These are phyloP conservation scores for Theretra japonica DNA, from an alignment of 2,888 invertebrate genomes.

Conservation along the genomic window DNA sequence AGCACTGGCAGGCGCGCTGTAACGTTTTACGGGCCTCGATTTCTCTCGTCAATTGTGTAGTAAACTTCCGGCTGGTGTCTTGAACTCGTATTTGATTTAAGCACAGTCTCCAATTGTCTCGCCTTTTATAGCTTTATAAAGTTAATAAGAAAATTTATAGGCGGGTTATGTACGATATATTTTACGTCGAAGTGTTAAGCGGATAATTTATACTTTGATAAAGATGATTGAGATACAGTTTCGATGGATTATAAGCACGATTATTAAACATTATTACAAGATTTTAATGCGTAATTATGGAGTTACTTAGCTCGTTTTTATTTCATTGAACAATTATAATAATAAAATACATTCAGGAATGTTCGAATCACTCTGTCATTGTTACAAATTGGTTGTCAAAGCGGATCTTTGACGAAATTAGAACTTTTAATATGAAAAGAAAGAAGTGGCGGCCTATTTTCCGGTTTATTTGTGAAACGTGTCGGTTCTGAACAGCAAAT, in stretches of 20 bases:
- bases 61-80: constrained; percentile 58
- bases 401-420: constrained; percentile 11
- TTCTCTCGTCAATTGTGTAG: constrained; percentile 66
- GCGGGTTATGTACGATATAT: background rate
- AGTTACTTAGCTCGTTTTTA: too few species aligned
- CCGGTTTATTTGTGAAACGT: constrained; percentile 12
- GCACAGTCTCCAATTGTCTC: constrained; percentile 51
- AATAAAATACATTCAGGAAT: background rate
- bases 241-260: too few species aligned
- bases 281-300: too few species aligned
- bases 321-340: background rate
- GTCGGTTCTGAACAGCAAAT: background rate
- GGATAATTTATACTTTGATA: background rate
- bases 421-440: constrained; percentile 19
- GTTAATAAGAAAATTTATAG: background rate
- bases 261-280: too few species aligned
- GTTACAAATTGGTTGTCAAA: constrained; percentile 10
- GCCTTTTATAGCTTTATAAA: constrained; percentile 54
- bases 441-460: background rate
- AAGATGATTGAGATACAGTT: background rate
- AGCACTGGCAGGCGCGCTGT: constrained; percentile 39
- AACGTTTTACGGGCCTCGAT: constrained; percentile 59
- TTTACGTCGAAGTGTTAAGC: background rate
- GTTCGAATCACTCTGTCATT: background rate
- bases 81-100: constrained; percentile 54